phyloP scores from a whole-genome alignment of 2,113 vertebrate genomes.

The Nibea coibor region DNA sequence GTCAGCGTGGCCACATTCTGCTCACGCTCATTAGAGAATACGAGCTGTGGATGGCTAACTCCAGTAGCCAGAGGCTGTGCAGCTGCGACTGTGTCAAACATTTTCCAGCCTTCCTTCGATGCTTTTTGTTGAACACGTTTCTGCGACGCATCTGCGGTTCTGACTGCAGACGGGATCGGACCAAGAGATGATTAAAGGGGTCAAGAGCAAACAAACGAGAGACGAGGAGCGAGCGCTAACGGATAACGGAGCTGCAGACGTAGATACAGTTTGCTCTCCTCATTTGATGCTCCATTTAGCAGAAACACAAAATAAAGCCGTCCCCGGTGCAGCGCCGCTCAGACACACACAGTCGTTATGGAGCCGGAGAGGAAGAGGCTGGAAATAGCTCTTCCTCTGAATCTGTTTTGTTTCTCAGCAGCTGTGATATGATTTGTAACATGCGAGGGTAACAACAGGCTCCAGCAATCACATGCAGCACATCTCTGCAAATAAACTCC shows the following conservation, averaged over 20 bases:
- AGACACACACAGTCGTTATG: constrained; percentile 40
- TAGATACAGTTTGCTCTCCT: constrained; percentile 51
- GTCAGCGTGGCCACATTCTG: not conserved
- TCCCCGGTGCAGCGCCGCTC: constrained; percentile 44
- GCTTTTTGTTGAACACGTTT: constrained; percentile 4
- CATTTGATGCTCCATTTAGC: constrained; percentile 80
- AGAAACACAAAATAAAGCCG: constrained; percentile 66
- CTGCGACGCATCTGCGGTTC: not conserved
- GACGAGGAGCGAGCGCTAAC: not conserved
- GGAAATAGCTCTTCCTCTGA: constrained; percentile 17
- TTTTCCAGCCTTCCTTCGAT: not conserved
- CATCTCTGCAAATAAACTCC: not conserved
- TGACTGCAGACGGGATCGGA: not conserved
- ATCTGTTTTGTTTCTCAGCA: constrained; percentile 22
- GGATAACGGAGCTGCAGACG: constrained; percentile 38
- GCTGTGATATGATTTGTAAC: constrained; percentile 36
- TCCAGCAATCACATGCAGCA: not conserved
- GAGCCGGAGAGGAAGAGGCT: constrained; percentile 22
- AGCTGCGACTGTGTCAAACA: constrained; percentile 46
- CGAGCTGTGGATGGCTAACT: constrained; percentile 19
- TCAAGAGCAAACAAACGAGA: constrained; percentile 19
- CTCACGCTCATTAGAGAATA: constrained; percentile 32
- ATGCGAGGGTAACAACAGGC: not conserved
- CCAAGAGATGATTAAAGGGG: constrained; percentile 19
- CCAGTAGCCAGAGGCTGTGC: constrained; percentile 33